These are phyloP conservation scores for Stegophylla sp. DNA, from an alignment of 2,888 invertebrate species.

Conservation along the genomic window DNA sequence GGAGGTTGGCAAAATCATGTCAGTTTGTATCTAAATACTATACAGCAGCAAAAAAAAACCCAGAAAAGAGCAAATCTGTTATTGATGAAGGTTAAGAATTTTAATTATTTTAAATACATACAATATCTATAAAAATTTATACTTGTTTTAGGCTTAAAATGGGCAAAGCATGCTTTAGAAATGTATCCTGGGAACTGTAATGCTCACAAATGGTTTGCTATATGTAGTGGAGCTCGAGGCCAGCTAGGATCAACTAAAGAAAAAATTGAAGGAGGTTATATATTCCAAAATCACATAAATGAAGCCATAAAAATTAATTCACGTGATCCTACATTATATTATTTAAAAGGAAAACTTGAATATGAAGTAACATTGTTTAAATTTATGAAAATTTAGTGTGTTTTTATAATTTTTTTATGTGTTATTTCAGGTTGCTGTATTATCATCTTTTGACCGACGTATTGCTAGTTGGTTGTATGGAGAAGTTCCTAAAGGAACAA, in stretches of 20 bases:
- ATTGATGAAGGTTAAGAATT: constrained; percentile 62
- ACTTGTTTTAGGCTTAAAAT: constrained; percentile 67
- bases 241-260: constrained; percentile 71
- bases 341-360: constrained; percentile 75
- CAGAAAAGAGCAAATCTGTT: constrained; percentile 62
- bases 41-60: constrained; percentile 61
- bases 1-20: constrained; percentile 63
- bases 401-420: not conserved
- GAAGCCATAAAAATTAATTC: constrained; percentile 71
- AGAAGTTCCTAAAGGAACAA: constrained; percentile 71
- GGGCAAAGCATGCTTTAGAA: constrained; percentile 69
- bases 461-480: constrained; percentile 72
- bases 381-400: not conserved
- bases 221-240: constrained; percentile 71
- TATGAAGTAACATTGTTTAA: constrained; percentile 68
- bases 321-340: constrained; percentile 71
- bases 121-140: not conserved
- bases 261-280: constrained; percentile 72
- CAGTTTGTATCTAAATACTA: constrained; percentile 61
- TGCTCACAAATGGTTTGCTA: constrained; percentile 78
- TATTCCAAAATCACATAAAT: constrained; percentile 75
- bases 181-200: constrained; percentile 68
- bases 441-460: constrained; percentile 74
- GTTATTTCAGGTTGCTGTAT: constrained; percentile 67
- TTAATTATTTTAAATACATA: not conserved